phyloP scores from a whole-genome alignment of 2,113 vertebrate genomes.

The Orycteropus afer region DNA sequence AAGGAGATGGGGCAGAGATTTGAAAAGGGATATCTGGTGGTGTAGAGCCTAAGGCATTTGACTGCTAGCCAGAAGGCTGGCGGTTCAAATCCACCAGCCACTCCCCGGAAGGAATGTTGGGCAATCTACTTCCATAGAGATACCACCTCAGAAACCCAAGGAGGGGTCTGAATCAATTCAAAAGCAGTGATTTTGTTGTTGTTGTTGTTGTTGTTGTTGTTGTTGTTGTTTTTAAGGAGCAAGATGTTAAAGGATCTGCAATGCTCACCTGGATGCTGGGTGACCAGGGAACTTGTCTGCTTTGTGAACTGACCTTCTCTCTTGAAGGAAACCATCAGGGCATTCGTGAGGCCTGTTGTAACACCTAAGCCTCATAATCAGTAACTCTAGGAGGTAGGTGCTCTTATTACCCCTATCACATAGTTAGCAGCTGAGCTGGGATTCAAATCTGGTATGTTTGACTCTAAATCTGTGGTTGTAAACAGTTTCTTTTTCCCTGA shows the following conservation, averaged over 20 bases:
- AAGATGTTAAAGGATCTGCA: too few species aligned
- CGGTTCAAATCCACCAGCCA: too few species aligned
- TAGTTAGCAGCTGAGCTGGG: not conserved
- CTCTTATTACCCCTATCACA: not conserved
- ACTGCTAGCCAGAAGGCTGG: too few species aligned
- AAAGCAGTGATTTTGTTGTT: too few species aligned
- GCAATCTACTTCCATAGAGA: too few species aligned
- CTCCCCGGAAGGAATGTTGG: too few species aligned
- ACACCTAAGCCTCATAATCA: not conserved
- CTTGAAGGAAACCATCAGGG: not conserved
- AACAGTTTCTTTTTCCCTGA: not conserved
- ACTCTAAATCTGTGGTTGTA: not conserved
- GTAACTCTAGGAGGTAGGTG: too few species aligned
- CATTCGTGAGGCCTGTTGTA: fast-evolving
- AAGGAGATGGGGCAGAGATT: not conserved
- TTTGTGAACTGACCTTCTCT: not conserved
- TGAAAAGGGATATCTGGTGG: too few species aligned
- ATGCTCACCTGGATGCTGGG: fast-evolving
- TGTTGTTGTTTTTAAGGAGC: fast-evolving
- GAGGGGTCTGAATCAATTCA: too few species aligned
- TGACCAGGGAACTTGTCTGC: fast-evolving
- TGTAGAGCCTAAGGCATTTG: too few species aligned
- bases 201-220: too few species aligned
- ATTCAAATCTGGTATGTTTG: not conserved
- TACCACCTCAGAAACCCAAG: too few species aligned